phyloP scores from a whole-genome alignment of 2,113 vertebrate genomes.

The Serinus canaria region DNA sequence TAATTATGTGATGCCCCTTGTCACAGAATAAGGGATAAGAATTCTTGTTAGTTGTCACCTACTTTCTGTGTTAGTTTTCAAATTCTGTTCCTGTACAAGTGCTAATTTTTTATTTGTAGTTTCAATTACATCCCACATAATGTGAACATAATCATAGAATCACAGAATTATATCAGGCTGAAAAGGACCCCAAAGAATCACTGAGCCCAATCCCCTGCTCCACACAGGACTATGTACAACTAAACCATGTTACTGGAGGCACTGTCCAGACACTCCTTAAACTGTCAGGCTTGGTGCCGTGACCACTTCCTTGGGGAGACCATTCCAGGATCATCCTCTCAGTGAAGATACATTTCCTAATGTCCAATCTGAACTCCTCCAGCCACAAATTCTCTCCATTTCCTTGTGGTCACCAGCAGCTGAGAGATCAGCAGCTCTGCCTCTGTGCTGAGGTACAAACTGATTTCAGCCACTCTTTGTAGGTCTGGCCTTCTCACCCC shows the following conservation, averaged over 20 bases:
- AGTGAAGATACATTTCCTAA: background rate
- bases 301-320: background rate
- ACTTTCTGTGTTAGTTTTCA: background rate
- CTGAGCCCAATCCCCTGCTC: background rate
- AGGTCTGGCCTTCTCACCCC: background rate
- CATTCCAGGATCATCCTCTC: background rate
- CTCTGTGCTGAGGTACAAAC: background rate
- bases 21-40: background rate
- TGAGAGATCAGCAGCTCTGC: background rate
- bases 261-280: background rate
- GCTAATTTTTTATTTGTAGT: background rate
- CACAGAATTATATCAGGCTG: background rate
- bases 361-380: background rate
- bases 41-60: background rate
- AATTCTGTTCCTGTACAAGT: background rate
- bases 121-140: background rate
- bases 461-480: background rate
- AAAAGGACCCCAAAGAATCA: background rate
- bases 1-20: background rate
- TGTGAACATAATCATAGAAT: background rate
- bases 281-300: background rate
- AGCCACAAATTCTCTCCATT: background rate
- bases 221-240: background rate
- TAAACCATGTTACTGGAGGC: background rate
- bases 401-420: fast-evolving